Base-by-base conservation (phyloP, 2,113 vertebrate species). In the Oreocharis arfaki region DNA sequence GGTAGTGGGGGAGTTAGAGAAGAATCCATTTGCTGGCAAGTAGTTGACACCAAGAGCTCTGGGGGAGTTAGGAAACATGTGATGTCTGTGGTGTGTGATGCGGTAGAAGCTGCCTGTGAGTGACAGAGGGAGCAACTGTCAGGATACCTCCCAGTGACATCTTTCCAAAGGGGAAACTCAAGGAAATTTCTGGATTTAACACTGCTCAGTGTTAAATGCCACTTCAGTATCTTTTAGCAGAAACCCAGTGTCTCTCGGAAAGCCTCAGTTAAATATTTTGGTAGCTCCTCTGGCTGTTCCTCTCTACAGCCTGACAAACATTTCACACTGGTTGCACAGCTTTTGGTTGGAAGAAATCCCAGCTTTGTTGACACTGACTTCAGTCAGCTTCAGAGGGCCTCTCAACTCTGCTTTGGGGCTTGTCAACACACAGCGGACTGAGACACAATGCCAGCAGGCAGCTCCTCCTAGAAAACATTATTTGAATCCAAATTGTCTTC, bases 321-420 rank as follows among this genome's bases (percentile, higher is more conserved):
- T 74, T 96, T 94, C 93, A 96, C 80, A 60, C 76, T 92, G 79
- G 64, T 93, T 80, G 88, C 88, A 87, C 11, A 46, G 85, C 84
- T 96, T 89, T 90, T 68, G 69, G 83, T 90, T 96, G 96, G 96
- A 97, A 95, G 92, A 53, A 90, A 95, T 96, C 93, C 96, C 95
- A 93, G 95, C 76, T 96, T 93, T 95, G 90, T 94, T 95, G 92
- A 96, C 88, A 84, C 76, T 93, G 86, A 96, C 93, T 96, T 93
- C 92, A 96, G 83, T 92, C 93, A 96, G 75, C 90, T 92, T 96
- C 90, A 95, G 93, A 93, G 61, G 84, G 90, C 83, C 85, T 95
- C 93, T 86, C 88, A 77, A 81, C 79, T 96, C 83, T 68, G 92
- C n/a, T 90, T 82, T 93, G 84, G 95, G 93, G 90, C 80, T 89